A percentile compares a stretch with the other conserved stretches of the same genome.
These are phyloP conservation scores for Xanthorhoe spadicearia DNA, from an alignment of 2,888 invertebrate genomes.

Conservation along the genomic window DNA sequence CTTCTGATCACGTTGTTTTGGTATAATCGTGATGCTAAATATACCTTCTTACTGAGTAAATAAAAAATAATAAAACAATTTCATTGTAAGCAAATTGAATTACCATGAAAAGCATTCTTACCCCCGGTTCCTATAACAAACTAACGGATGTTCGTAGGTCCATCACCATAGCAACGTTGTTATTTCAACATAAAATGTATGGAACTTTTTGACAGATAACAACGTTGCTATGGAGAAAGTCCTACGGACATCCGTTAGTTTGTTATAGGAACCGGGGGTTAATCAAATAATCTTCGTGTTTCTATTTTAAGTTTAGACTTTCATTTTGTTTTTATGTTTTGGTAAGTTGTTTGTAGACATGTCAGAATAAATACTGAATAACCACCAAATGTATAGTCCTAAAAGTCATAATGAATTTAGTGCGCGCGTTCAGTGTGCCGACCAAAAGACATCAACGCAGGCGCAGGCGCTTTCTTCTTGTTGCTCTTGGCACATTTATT, in stretches of 20 bases:
- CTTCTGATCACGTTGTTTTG: no score
- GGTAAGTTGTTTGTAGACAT: neutral
- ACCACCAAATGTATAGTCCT: neutral
- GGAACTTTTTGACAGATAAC: no score
- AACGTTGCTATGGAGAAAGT: no score
- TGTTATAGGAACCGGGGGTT: no score
- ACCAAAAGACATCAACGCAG: conserved; percentile 41
- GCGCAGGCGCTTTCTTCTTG: conserved; percentile 20
- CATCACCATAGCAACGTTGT: no score
- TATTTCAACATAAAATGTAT: no score
- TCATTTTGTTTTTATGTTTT: neutral
- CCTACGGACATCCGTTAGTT: no score
- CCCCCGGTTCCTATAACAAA: no score
- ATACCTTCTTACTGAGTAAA: neutral
- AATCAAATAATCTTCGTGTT: no score
- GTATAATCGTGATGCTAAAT: no score
- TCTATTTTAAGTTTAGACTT: neutral
- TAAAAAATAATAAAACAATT: neutral
- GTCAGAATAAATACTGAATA: neutral
- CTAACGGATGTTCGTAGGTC: no score
- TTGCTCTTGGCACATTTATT: neutral
- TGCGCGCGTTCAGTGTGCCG: conserved; percentile 26
- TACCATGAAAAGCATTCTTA: no score
- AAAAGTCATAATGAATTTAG: neutral
- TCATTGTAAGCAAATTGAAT: neutral